Base-by-base conservation (phyloP, 2,797 vertebrate genomes). In the Rhodeus uyekii region DNA sequence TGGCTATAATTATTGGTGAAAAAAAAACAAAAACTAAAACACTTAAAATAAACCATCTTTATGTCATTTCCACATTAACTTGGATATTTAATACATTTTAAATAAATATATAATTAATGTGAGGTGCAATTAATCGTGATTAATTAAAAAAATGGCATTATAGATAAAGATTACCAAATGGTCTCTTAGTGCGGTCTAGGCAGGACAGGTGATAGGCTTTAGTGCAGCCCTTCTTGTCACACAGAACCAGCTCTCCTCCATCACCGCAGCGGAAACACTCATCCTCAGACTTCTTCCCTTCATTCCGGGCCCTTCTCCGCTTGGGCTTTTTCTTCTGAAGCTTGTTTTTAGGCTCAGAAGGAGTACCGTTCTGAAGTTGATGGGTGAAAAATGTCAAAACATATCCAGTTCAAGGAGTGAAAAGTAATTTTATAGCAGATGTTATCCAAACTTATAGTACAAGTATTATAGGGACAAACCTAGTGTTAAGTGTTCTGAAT, bases 181-280 rank as follows among this genome's bases (percentile, higher is more conserved):
- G 98, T 71, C 97, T 96, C 92, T 99, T 99, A 90, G 95, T 95
- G 90, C 96, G 95, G 86, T 96, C 96, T 58, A 99, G 95, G 85
- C 98, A 99, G 87, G 95, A 94, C 82, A 99, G 96, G 90, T 99
- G 98, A 87, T 97, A 99, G 0, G 98, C 96, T 93, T 99, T 99
- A 90, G 97, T 97, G 92, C 98, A 99, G 77, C 92, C 94, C 89
- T 97, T 99, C 87, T 96, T 97, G 90, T 95, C 96, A 0, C 98
- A 99, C 46, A 99, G 87, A 4, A 99, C 97, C 89, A 99, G 93
- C 89, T 99, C 95, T 0, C 98, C 98, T 3, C 98, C 98, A 0
- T 99, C 98, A 0, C 96, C 93, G 0, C 98, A 99, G 87, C 98
- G 98, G 92, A 99, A 99, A 90, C 98, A 99, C 75, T 98, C 98